Base-by-base conservation (phyloP, 30 jellyfish, hydroid and myxozoan species). In the Chrysaora quinquecirrha region DNA sequence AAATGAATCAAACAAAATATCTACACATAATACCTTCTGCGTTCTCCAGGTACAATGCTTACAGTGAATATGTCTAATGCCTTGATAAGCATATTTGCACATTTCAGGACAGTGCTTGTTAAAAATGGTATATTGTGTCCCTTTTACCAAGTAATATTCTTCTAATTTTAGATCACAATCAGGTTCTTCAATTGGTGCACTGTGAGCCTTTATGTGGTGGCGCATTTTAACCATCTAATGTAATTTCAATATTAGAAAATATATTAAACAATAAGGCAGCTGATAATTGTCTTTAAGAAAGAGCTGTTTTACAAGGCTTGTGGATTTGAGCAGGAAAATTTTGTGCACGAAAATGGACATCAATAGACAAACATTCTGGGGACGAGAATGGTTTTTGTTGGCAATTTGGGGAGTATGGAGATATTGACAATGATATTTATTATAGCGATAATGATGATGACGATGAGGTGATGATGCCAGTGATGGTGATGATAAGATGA, bases 81-180 rank as follows among this genome's bases (percentile, higher is more conserved):
- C 92, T 54, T 82, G 92, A 27, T 29, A 79, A 31, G 92, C 92
- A 69, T 82, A 82, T 65, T 82, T 82, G 85, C 92, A 82, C 85
- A 82, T 82, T 27, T 82, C 92, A 18, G 84, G 84, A 64, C 92
- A 82, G 23, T 35, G 52, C 65, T 82, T 82, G 32, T 60, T 70
- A 70, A 48, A 82, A 1, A 82, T 82, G 32, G 80, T 70, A 63
- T 66, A 82, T 9, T 82, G 92, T 50, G 76, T 71, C 50, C 70
- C 92, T 69, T 82, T 82, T 35, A 82, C 84, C 73, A 52, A 78
- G 46, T 82, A 82, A 43, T 82, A 82, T 34, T 82, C 92, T 22
- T 82, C 92, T 56, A 66, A 81, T 35, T 72, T 70, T 28, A 30
- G 47, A 73, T 71, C 65, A 20, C 83, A 69, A 22, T 82, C 92